These are phyloP conservation scores for Macaca nemestrina DNA, from an alignment of 2,113 vertebrate species.

Conservation along the genomic window DNA sequence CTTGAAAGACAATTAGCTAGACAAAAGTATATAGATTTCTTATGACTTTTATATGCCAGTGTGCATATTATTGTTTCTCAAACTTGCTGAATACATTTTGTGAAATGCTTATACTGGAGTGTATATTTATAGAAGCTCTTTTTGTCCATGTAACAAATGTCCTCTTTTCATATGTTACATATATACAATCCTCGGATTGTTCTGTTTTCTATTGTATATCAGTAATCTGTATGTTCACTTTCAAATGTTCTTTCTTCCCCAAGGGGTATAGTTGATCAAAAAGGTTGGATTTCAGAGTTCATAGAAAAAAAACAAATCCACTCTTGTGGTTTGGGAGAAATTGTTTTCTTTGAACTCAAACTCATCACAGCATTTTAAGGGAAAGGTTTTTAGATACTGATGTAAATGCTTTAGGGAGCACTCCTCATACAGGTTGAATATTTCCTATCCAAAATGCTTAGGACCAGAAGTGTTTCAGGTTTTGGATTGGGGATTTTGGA, in stretches of 20 bases:
- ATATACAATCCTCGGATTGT: neutral
- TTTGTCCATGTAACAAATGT: neutral
- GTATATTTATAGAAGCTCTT: neutral
- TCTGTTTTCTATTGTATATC: neutral
- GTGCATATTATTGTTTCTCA: neutral
- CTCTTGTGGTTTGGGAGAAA: neutral
- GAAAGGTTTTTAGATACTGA: slow-evolving; percentile 24
- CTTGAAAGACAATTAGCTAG: neutral
- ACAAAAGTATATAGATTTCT: neutral
- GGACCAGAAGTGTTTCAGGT: neutral
- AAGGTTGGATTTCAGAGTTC: neutral
- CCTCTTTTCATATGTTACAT: neutral
- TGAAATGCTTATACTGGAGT: neutral
- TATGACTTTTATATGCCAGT: neutral
- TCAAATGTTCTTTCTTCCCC: neutral
- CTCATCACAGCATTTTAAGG: slow-evolving; percentile 22
- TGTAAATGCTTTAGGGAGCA: neutral
- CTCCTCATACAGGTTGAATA: neutral
- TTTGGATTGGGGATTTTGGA: neutral
- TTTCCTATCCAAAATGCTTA: neutral
- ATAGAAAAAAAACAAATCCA: slow-evolving; percentile 10
- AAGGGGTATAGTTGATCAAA: neutral
- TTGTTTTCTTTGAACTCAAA: neutral
- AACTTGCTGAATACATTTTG: slow-evolving; percentile 29
- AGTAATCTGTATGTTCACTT: neutral